These are phyloP conservation scores for Clavelina lepadiformis DNA, from an alignment of 23 tunicate species.

Conservation along the genomic window DNA sequence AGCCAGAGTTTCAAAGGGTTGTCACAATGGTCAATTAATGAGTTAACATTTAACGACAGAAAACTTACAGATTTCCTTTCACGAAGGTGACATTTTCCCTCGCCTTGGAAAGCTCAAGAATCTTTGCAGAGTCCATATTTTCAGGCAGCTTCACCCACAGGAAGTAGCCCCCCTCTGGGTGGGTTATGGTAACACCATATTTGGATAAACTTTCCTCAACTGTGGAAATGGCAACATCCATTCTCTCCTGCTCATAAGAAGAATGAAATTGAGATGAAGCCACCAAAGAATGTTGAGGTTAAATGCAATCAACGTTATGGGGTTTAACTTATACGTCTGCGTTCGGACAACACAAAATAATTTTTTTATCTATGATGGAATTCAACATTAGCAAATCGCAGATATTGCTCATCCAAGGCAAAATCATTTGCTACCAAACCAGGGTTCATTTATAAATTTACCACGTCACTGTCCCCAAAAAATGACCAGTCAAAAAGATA, in stretches of 20 bases:
- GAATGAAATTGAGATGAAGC: neutral
- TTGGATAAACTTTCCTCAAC: slow-evolving; percentile 25
- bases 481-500: too few species aligned
- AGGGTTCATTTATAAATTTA: too few species aligned
- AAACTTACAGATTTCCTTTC: slow-evolving; percentile 39
- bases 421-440: too few species aligned
- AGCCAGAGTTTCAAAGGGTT: too few species aligned
- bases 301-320: neutral
- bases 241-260: slow-evolving; percentile 21
- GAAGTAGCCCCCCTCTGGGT: slow-evolving; percentile 69
- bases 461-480: too few species aligned
- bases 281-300: neutral
- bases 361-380: too few species aligned
- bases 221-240: slow-evolving; percentile 28
- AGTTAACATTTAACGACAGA: too few species aligned
- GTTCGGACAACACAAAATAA: too few species aligned
- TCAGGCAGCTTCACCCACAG: slow-evolving; percentile 75
- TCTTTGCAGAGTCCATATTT: slow-evolving; percentile 18
- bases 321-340: too few species aligned
- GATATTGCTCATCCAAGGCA: too few species aligned
- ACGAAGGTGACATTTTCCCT: slow-evolving; percentile 43
- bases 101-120: slow-evolving; percentile 21
- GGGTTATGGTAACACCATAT: slow-evolving; percentile 50
- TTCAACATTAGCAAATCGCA: too few species aligned
- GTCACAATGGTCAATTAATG: too few species aligned